Evolutionary conservation across 2,113 vertebrate species (phyloP), one percentile per base, ranked within the genome.

Genomic region (Oenanthe oenanthe): DNA sequence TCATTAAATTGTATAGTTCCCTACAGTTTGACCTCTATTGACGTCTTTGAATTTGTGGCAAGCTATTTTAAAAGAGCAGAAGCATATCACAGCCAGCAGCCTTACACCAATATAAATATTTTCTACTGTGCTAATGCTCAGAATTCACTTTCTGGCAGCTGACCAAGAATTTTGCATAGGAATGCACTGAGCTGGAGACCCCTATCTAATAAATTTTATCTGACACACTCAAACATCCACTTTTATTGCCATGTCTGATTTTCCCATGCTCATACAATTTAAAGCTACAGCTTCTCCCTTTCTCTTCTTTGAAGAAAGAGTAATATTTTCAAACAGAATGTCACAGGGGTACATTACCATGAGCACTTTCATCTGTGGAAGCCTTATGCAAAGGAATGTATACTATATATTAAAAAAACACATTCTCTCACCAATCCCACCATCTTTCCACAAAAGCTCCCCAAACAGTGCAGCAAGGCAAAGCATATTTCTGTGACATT

Each of bases 151-250:
- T 90, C 94, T 98, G 97, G 97, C 95, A 94, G 70, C 16, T 77
- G 43, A 93, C 92, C 97, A 98, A 95, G 93, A 97, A 97, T 96
- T 92, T 92, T 94, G 80, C 76, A 76, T 86, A 96, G 96, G 95
- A 97, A 97, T 95, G 93, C 91, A 94, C 80, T 80, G 93, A 91
- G 88, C 79, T 97, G 85, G 95, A 96, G 89, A 90, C 87, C 95
- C 90, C 90, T 90, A 93, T 91, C 94, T 85, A 93, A 96, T 98
- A 97, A 94, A 98, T 97, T 97, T 97, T 95, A 91, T 96, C 90
- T 97, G 97, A 96, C 96, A 95, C 88, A 92, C 54, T 95, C 74
- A 78, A 93, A 87, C 93, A 93, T 91, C 88, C 75, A 79, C 67
- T 96, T 97, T 97, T 97, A 97, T 88, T 93, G 72, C 85, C 87